Base-by-base conservation (phyloP, 2,888 invertebrate species). In the Drosophila conformis region DNA sequence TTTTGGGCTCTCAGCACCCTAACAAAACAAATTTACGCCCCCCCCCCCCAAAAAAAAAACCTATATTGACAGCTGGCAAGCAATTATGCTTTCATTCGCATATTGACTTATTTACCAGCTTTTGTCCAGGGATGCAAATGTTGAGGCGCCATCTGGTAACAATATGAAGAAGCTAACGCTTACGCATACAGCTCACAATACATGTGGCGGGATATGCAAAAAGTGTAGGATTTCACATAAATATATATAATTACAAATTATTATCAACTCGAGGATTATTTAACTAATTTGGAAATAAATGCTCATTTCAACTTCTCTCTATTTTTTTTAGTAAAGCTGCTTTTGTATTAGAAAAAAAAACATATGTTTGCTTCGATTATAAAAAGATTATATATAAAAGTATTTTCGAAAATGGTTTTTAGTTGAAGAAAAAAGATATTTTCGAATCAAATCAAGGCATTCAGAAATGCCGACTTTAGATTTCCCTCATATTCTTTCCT, bases 1-100 rank as follows among this genome's bases (percentile, higher is more conserved):
- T 61, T 51, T 49, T 51, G 18, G 51, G 15, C 33, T 33, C 52
- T 59, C 49, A 29, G 29, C 13, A 21, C 40, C 29, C 2, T 3
- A 56, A 15, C 36, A 54, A 13, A 56, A 38, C n/a, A 52, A 31
- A 36, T 25, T 15, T 15, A 2, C 5, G 1, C 13, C 1, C 13
- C 21, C 4, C 13, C 4, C 13, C 7, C 21, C 2, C 0, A 18
- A 27, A 13, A 51, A 29, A 49, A 27, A 25, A 25, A 36, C 49
- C 38, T 29, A 27, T 21, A 48, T 21, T 53, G 68, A 67, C 57
- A 69, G 59, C 60, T 69, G 60, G 27, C 31, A 25, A 33, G 31
- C 60, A 69, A 69, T 69, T 69, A 69, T 69, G 68, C 51, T 69
- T 40, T 10, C 49, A 42, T 5, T 42, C n/a, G n/a, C 42, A 42